These are phyloP conservation scores for Micromesistius poutassou DNA, from an alignment of 2,797 vertebrate genomes.

Conservation along the genomic window DNA sequence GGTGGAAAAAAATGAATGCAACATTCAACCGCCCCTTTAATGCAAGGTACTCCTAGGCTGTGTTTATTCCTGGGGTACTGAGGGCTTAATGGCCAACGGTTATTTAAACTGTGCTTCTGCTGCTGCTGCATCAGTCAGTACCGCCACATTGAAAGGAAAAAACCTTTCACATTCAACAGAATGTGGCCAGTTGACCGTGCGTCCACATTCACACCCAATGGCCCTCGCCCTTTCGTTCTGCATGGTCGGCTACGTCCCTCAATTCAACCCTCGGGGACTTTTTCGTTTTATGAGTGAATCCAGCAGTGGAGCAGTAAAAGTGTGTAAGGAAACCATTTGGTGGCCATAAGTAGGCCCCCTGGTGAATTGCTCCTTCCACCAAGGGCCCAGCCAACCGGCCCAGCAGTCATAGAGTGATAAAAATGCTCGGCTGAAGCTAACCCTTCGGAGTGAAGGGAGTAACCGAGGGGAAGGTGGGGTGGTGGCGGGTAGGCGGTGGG, in stretches of 20 bases:
- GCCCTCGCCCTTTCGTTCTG: constrained; percentile 5
- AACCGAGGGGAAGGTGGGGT: constrained; percentile 11
- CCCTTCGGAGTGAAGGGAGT: constrained; percentile 25
- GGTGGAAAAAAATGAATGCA: neutral
- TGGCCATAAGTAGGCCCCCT: constrained; percentile 41
- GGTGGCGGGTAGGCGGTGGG: constrained; percentile 4
- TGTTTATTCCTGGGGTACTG: constrained; percentile 8
- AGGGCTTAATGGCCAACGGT: neutral
- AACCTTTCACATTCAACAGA: constrained; percentile 20
- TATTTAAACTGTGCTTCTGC: neutral
- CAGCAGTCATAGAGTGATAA: constrained; percentile 41
- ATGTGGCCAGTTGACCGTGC: constrained; percentile 51
- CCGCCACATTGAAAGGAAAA: constrained; percentile 24
- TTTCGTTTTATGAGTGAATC: constrained; percentile 55
- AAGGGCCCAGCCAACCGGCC: constrained; percentile 32
- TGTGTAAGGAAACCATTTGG: constrained; percentile 50
- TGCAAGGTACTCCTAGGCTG: neutral
- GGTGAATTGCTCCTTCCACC: constrained; percentile 32
- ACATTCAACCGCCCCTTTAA: neutral
- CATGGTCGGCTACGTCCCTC: constrained; percentile 48
- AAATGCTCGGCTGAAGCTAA: constrained; percentile 34
- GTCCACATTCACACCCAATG: constrained; percentile 48
- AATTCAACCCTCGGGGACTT: constrained; percentile 33
- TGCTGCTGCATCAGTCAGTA: constrained; percentile 6
- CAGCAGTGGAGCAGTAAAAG: constrained; percentile 52